Evolutionary conservation across 2,888 invertebrate species (phyloP), one percentile per base, ranked within the genome.

Genomic region (Hirudinaria manillensis): DNA sequence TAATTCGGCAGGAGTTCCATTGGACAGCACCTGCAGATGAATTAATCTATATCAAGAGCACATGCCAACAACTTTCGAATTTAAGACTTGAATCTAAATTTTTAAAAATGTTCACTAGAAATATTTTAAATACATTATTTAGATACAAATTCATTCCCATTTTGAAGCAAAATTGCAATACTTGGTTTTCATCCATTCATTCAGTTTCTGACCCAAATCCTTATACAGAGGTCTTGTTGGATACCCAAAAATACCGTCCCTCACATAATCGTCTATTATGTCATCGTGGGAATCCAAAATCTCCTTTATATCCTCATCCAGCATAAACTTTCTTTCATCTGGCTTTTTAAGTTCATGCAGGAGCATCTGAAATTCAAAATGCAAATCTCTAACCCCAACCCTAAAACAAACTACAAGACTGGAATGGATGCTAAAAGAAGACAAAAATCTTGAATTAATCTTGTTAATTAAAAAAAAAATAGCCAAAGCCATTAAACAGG

Each of bases 1-100:
- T 82, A 84, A 53, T 80, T 81, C 36, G 83, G 84, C 55, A 84
- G 79, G 56, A 82, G 81, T 21, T 82, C 75, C 13, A 81, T 79
- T 29, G 83, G 83, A 78, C 83, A 84, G 27, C 79, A 77, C 76
- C 83, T 68, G 10, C 4, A 51, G 38, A 16, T 6, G 34, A 0
- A 61, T 19, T 24, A 61, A 56, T 45, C n/a, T 29, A 1, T 34
- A n/a, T 36, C 29, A 13, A 10, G 32, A 68, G 1, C 24, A 32
- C 16, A 68, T 21, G 24, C 55, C 38, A 72, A 29, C 10, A 61
- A 6, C 3, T 65, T 29, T 67, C 21, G n/a, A 65, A 13, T 45
- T 45, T 3, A n/a, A n/a, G n/a, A 45, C 13, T 38, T 38, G 3
- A 38, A 45, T 16, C 3, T 45, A 4, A 16, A 16, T 45, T 45